Conservation (phyloP, 2,797 vertebrate species). For the Nothura maculosa region DNA sequence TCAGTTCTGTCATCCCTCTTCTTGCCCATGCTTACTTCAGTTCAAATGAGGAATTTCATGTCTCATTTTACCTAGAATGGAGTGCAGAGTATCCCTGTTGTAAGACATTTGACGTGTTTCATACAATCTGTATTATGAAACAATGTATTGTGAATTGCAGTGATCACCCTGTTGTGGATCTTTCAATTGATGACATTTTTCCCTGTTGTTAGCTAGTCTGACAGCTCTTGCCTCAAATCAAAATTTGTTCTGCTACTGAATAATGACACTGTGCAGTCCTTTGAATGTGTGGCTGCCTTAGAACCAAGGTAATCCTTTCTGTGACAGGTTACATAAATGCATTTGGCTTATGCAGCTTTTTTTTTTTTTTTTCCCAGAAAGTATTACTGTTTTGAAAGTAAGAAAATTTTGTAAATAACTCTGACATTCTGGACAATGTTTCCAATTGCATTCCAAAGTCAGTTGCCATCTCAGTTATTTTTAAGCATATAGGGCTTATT, state of each 20-base stretch:
- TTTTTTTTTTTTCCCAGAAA: neutral
- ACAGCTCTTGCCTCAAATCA: slow-evolving; percentile 13
- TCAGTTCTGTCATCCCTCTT: neutral
- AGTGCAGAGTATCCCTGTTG: neutral
- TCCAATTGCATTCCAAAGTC: neutral
- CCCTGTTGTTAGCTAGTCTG: neutral
- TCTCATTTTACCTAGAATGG: neutral
- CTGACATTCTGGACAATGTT: neutral
- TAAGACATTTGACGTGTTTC: neutral
- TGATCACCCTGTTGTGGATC: neutral
- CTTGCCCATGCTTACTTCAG: neutral
- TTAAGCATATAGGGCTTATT: neutral
- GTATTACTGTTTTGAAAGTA: neutral
- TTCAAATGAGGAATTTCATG: neutral
- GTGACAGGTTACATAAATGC: neutral
- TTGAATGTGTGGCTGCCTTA: neutral
- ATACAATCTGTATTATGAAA: neutral
- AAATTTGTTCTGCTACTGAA: slow-evolving; percentile 4
- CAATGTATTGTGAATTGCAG: neutral
- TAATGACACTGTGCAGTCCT: neutral
- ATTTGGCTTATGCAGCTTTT: neutral
- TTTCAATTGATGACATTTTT: slow-evolving; percentile 2
- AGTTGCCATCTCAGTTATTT: neutral
- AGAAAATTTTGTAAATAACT: neutral
- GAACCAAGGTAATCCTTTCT: neutral